A percentile compares a stretch with the other conserved stretches of the same genome.
Conservation (phyloP, 1,140 invertebrate species). For the Heliothis virescens region DNA sequence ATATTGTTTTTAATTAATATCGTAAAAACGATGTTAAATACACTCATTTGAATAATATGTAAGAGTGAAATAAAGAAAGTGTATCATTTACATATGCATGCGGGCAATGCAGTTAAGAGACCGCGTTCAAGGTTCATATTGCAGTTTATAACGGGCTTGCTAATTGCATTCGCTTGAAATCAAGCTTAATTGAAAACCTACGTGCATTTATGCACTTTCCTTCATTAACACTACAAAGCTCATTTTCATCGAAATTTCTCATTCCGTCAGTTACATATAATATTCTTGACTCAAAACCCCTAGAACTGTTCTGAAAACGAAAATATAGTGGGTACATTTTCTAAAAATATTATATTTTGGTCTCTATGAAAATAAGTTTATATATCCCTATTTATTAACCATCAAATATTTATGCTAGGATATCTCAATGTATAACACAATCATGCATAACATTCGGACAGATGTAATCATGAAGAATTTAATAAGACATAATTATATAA, state of each 20-base stretch:
- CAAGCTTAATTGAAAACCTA: too few species aligned
- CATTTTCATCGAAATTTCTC: too few species aligned
- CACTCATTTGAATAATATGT: not conserved
- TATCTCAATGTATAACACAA: not conserved
- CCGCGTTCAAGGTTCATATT: slow-evolving; percentile 1
- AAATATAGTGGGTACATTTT: too few species aligned
- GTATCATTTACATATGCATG: slow-evolving; percentile 6
- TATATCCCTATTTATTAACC: too few species aligned
- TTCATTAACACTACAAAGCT: too few species aligned
- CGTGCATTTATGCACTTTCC: too few species aligned
- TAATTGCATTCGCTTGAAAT: not conserved
- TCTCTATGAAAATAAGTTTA: too few species aligned
- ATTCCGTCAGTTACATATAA: too few species aligned
- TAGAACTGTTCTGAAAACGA: too few species aligned
- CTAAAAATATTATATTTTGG: too few species aligned
- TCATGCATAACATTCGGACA: not conserved
- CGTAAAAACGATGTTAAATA: not conserved
- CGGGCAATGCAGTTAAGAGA: not conserved
- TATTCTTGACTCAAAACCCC: too few species aligned
- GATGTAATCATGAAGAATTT: not conserved
- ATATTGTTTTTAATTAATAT: not conserved
- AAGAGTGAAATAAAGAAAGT: slow-evolving; percentile 28
- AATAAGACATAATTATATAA: slow-evolving; percentile 31
- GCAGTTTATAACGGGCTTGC: not conserved
- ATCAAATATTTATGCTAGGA: too few species aligned